Conservation (phyloP, 2,888 invertebrate genomes). For the Incurvaria masculella region DNA sequence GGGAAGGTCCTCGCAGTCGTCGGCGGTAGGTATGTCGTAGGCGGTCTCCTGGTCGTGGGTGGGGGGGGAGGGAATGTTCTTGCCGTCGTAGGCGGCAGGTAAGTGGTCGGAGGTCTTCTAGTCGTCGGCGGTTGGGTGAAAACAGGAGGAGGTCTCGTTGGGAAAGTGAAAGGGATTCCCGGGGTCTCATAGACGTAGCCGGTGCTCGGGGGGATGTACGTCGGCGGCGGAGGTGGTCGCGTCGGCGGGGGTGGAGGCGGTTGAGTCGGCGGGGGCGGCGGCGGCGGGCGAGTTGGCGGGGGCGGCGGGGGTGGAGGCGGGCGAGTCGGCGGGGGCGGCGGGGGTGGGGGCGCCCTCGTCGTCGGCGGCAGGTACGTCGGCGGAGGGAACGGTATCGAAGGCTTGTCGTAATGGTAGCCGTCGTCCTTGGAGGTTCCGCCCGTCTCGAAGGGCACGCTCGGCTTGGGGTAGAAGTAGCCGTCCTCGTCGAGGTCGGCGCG, state of each 20-base stretch:
- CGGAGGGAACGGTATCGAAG: conserved; percentile 5
- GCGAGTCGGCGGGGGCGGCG: conserved; percentile 10
- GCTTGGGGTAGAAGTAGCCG: conserved; percentile 49
- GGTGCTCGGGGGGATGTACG: not conserved
- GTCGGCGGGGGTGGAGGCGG: conserved; percentile 16
- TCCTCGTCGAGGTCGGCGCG: conserved; percentile 39
- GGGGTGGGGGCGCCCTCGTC: conserved; percentile 8
- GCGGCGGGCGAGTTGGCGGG: conserved; percentile 15
- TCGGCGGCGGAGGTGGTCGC: conserved; percentile 15
- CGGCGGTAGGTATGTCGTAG: conserved; percentile 17
- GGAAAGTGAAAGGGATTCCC: not conserved
- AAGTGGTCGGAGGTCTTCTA: conserved; percentile 8
- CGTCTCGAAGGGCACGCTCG: conserved; percentile 40
- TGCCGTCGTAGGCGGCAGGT: conserved; percentile 15
- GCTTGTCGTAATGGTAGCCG: not conserved
- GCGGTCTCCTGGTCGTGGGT: conserved; percentile 16
- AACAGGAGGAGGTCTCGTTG: conserved; percentile 2
- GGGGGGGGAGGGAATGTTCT: conserved; percentile 16
- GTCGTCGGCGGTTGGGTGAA: conserved; percentile 9
- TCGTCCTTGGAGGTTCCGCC: conserved; percentile 21
- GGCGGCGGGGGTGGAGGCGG: conserved; percentile 8
- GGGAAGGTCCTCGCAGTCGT: conserved; percentile 18
- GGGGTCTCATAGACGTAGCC: conserved; percentile 3
- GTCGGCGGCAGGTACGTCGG: conserved; percentile 9
- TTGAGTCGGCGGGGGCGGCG: conserved; percentile 15